Evolutionary conservation across 1,140 invertebrate genomes (phyloP).

Genomic region (Marisa cornuarietis): DNA sequence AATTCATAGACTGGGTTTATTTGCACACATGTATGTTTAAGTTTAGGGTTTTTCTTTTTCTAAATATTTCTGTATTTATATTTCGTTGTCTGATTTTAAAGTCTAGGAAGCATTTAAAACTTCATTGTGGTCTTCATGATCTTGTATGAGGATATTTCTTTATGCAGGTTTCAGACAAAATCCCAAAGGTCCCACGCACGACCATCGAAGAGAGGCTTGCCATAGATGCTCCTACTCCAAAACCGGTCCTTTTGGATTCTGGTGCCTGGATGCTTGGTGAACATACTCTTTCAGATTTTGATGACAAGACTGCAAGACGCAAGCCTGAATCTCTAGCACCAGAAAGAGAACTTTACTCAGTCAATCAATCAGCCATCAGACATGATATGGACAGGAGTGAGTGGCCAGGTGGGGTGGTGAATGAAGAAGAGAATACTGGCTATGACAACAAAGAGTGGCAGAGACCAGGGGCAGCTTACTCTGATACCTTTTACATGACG

Average conservation of each 20-base stretch:
- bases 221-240: slow-evolving; percentile 46
- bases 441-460: slow-evolving; percentile 1
- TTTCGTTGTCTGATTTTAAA: no score
- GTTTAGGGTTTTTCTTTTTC: no score
- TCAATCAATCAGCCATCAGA: slow-evolving; percentile 3
- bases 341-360: slow-evolving; percentile 12
- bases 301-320: slow-evolving; percentile 9
- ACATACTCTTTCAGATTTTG: slow-evolving; percentile 7
- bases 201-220: slow-evolving; percentile 52
- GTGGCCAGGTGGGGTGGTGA: slow-evolving; percentile 17
- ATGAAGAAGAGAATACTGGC: slow-evolving; percentile 21
- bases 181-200: slow-evolving; percentile 58
- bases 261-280: slow-evolving; percentile 13
- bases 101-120: no score
- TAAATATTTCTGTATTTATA: no score
- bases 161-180: slow-evolving; percentile 46
- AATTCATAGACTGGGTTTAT: no score
- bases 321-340: slow-evolving; percentile 36
- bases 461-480: slow-evolving; percentile 25
- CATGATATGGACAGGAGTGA: slow-evolving; percentile 10
- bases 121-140: no score
- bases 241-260: neutral
- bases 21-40: no score
- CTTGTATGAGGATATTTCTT: neutral
- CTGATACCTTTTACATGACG: slow-evolving; percentile 62